Percentiles rank a stretch among this genome's conserved stretches.
Conservation (phyloP, 2,888 invertebrate genomes). For the Thumatha senex region DNA sequence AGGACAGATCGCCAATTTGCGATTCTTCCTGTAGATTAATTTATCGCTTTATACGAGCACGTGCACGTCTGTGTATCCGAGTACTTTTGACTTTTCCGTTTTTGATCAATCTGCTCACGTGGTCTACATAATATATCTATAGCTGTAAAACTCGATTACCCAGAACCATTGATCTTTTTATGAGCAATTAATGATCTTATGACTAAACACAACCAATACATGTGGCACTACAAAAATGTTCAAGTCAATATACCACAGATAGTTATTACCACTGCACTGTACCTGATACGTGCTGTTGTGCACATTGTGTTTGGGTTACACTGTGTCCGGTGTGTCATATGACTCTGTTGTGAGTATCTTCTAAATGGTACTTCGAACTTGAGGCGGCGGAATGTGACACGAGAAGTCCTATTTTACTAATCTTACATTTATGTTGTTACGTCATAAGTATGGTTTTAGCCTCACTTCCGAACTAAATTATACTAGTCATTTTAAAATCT, state of each 20-base stretch:
- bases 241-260: slow-evolving; percentile 18
- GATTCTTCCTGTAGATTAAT: too few species aligned
- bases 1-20: too few species aligned
- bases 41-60: too few species aligned
- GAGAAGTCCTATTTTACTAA: slow-evolving; percentile 8
- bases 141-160: not conserved
- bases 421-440: not conserved
- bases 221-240: not conserved
- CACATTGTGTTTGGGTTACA: slow-evolving; percentile 53
- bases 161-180: too few species aligned
- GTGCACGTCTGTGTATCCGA: too few species aligned
- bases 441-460: too few species aligned
- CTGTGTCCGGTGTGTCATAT: slow-evolving; percentile 55
- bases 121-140: too few species aligned
- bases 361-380: slow-evolving; percentile 46
- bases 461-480: too few species aligned
- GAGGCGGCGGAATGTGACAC: slow-evolving; percentile 30
- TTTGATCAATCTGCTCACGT: too few species aligned
- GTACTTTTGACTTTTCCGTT: too few species aligned
- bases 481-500: too few species aligned
- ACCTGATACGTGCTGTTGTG: slow-evolving; percentile 60
- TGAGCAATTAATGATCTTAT: not conserved
- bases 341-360: slow-evolving; percentile 45
- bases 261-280: slow-evolving; percentile 33
- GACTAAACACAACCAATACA: not conserved